Conservation (phyloP, 2,113 vertebrate species). For the Pomatostomus ruficeps region DNA sequence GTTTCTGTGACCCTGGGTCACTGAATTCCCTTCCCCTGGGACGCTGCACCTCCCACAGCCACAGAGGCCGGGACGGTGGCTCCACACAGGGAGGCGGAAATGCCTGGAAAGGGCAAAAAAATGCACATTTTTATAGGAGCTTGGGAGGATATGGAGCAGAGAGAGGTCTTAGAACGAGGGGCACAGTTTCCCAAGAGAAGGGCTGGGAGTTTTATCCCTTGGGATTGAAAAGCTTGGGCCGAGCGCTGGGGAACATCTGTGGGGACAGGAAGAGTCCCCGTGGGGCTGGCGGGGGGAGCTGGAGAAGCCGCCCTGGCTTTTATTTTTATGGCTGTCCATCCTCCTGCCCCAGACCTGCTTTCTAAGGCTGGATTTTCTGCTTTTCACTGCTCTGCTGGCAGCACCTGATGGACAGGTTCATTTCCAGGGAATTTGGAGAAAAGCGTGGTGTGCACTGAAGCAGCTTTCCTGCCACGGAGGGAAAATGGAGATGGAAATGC, state of each 20-base stretch:
- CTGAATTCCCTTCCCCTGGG: background rate
- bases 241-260: background rate
- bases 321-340: constrained; percentile 13
- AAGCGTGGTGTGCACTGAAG: background rate
- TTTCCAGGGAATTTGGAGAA: background rate
- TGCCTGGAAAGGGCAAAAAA: background rate
- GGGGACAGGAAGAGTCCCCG: constrained; percentile 5
- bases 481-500: background rate
- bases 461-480: background rate
- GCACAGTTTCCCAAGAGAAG: background rate
- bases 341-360: constrained; percentile 7
- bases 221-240: background rate
- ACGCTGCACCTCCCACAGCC: background rate
- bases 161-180: background rate
- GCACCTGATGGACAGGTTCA: background rate
- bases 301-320: background rate
- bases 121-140: background rate
- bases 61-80: background rate
- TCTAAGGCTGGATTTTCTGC: background rate
- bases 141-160: background rate
- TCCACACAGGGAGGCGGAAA: background rate
- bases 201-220: background rate
- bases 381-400: background rate
- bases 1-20: background rate
- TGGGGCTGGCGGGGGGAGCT: background rate